These are phyloP conservation scores for Crenichthys baileyi DNA, from an alignment of 2,797 vertebrate genomes.

Conservation along the genomic window DNA sequence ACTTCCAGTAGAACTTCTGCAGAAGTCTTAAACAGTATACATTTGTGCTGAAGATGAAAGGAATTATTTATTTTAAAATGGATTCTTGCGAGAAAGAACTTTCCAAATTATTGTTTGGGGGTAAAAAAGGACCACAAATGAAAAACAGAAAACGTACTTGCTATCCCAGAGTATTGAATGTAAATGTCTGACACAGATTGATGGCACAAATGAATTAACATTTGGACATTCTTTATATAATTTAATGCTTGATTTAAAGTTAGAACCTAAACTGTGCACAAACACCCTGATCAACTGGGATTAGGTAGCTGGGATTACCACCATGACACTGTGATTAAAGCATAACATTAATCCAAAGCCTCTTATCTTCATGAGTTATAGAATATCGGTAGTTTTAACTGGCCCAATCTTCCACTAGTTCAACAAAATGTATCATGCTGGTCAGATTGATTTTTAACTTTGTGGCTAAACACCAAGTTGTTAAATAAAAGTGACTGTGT, in stretches of 20 bases:
- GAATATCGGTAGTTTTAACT: background rate
- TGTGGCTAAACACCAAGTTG: background rate
- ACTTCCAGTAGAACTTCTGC: too few relatives aligned
- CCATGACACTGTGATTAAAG: background rate
- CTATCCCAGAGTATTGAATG: background rate
- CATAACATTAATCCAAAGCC: background rate
- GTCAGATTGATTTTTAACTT: background rate
- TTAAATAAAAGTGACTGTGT: background rate
- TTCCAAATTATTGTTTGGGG: background rate
- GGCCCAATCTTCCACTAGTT: background rate
- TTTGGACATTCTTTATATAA: background rate
- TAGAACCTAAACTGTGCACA: background rate
- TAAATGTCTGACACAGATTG: background rate
- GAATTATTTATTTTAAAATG: background rate
- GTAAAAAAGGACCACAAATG: background rate
- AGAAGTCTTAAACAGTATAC: background rate
- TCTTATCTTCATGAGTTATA: background rate
- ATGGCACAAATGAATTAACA: background rate
- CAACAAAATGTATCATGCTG: background rate
- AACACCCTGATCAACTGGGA: background rate
- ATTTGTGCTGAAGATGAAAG: background rate
- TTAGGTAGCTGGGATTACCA: background rate
- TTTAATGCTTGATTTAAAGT: background rate
- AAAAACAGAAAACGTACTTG: background rate
- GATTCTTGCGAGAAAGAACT: too few relatives aligned